Evolutionary conservation across 2,888 invertebrate species (phyloP), one percentile per base, ranked within the genome.

Genomic region (Drosophila rellima): DNA sequence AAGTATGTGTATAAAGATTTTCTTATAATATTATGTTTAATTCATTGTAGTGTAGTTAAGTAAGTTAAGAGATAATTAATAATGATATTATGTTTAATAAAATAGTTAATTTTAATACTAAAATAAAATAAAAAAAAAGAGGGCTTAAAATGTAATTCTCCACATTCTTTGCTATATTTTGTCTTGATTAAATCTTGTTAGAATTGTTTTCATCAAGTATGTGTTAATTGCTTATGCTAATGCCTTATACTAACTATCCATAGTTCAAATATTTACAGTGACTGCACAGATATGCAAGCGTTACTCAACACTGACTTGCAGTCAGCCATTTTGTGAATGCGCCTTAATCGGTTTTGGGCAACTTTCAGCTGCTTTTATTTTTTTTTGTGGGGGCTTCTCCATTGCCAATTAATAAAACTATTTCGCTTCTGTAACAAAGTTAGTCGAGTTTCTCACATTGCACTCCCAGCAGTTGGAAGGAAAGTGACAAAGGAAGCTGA

Each of bases 381-480:
- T n/a, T n/a, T n/a, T n/a, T n/a, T n/a, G n/a, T n/a, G n/a, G 62
- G 57, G 48, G 65, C 77, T 50, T 66, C 66, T 51, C 40, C 64
- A 44, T 57, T 35, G 61, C 63, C 85, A 82, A 85, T 80, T 85
- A 76, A 81, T 86, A 80, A 68, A 80, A 86, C 83, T 78, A 80
- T 77, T 83, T 70, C 50, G 47, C 57, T 52, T 66, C 48, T 35
- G 40, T 80, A 81, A 81, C 86, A 80, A 64, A 73, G 80, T 82
- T 80, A 65, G 68, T 73, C 73, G 50, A 70, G 57, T 56, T 60
- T 40, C 48, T 50, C 37, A 60, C 63, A 64, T 78, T 33, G 18
- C 17, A 20, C 23, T 7, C 3, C 23, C 42, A 15, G 8, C 20
- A 52, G 51, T 55, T 64, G 48, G 26, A 26, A 26, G 48, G 18